A percentile compares a stretch with the other conserved stretches of the same genome.
Conservation (phyloP, 2,888 invertebrate species). For the Acanthosoma haemorrhoidale region DNA sequence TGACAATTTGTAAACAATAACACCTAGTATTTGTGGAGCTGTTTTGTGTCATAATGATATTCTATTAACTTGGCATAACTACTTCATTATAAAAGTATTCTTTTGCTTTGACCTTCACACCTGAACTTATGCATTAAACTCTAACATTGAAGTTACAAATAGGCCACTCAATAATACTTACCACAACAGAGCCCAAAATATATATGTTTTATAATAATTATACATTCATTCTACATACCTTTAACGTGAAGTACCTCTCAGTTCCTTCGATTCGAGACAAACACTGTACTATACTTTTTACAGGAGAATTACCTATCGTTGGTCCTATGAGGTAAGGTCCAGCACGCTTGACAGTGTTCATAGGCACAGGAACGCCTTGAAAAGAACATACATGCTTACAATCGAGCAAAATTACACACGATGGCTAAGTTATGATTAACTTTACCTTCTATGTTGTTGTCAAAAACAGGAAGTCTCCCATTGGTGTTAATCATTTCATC, state of each 20-base stretch:
- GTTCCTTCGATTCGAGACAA: constrained; percentile 64
- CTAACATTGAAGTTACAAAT: no score
- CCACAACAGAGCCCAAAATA: not conserved
- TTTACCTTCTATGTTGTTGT: not conserved
- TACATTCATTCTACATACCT: constrained; percentile 48
- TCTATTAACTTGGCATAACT: no score
- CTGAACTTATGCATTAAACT: no score
- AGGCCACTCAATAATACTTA: not conserved
- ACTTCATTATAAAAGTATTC: no score
- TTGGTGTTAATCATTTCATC: not conserved
- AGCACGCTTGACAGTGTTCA: constrained; percentile 50
- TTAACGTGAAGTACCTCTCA: constrained; percentile 64
- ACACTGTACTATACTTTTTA: constrained; percentile 70
- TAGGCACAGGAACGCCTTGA: constrained; percentile 36
- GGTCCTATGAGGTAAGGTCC: constrained; percentile 67
- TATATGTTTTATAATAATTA: not conserved
- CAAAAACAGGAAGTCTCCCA: not conserved
- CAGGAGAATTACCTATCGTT: constrained; percentile 65
- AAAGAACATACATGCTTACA: not conserved
- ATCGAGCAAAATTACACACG: not conserved
- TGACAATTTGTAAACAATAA: no score
- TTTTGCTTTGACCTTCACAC: no score
- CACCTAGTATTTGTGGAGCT: no score
- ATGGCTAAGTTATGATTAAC: no score
- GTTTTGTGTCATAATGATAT: no score